These are phyloP conservation scores for Ryuthela nishihirai DNA, from an alignment of 2,888 invertebrate genomes.

Conservation along the genomic window DNA sequence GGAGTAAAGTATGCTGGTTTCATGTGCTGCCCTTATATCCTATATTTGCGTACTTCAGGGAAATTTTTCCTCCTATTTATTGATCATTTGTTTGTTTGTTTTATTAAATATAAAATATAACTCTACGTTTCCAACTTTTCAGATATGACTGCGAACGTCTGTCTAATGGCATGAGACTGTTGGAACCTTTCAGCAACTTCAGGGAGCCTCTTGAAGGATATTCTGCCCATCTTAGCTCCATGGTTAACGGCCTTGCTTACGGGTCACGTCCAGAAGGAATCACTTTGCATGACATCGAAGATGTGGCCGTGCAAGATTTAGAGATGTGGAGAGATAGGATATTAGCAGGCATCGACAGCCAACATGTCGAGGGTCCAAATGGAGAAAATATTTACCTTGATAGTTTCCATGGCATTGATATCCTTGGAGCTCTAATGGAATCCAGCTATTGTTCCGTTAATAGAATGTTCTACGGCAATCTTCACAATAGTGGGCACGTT, in stretches of 20 bases:
- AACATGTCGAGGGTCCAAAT: constrained; percentile 56
- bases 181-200: constrained; percentile 57
- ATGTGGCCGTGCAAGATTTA: constrained; percentile 48
- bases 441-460: constrained; percentile 48
- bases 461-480: constrained; percentile 58
- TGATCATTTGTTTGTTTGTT: no score
- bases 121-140: no score
- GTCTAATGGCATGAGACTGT: constrained; percentile 65
- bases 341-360: constrained; percentile 65
- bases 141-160: constrained; percentile 69
- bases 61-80: no score
- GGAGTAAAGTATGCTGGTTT: no score
- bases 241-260: constrained; percentile 34
- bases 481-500: constrained; percentile 79
- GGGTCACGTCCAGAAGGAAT: constrained; percentile 40
- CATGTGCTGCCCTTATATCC: no score
- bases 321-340: constrained; percentile 73
- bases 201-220: constrained; percentile 29
- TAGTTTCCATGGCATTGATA: constrained; percentile 69
- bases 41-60: no score
- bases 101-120: no score
- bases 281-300: constrained; percentile 30
- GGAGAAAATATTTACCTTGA: constrained; percentile 60
- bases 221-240: constrained; percentile 25
- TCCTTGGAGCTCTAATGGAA: constrained; percentile 75